A percentile compares a stretch with the other conserved stretches of the same genome.
These are phyloP conservation scores for Galeopterus variegatus DNA, from an alignment of 2,113 vertebrate species.

Conservation along the genomic window DNA sequence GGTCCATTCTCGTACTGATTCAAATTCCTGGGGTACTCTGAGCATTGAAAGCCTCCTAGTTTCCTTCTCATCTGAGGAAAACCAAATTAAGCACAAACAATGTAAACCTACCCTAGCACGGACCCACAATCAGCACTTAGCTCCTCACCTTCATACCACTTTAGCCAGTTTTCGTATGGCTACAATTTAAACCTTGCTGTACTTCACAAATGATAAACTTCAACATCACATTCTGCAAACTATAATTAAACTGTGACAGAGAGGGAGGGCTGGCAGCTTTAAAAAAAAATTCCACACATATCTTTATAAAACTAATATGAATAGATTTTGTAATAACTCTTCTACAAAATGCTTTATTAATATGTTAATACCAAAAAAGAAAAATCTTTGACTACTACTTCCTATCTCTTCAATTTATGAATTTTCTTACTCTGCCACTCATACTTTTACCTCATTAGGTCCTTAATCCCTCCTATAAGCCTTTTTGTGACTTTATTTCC, in stretches of 20 bases:
- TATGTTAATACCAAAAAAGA: background rate
- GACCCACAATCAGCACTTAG: background rate
- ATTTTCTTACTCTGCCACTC: background rate
- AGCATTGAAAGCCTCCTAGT: background rate
- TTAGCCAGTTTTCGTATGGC: background rate
- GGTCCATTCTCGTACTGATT: background rate
- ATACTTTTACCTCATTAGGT: background rate
- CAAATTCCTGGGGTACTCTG: too few relatives aligned
- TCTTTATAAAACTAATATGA: conserved; percentile 28
- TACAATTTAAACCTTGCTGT: background rate
- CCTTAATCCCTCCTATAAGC: background rate
- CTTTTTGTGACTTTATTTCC: conserved; percentile 14
- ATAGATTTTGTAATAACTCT: conserved; percentile 17
- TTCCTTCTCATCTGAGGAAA: conserved; percentile 1
- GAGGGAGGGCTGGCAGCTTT: background rate
- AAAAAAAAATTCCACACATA: background rate
- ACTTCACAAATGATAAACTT: background rate
- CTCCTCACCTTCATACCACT: background rate
- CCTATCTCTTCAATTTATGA: background rate
- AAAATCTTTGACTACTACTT: conserved; percentile 9
- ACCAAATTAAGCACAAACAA: background rate
- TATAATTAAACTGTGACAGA: conserved; percentile 31
- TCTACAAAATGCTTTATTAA: conserved; percentile 23
- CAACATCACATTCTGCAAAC: conserved; percentile 8
- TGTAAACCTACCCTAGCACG: background rate